A percentile compares a stretch with the other conserved stretches of the same genome.
phyloP scores from a whole-genome alignment of 2,113 vertebrate genomes.

The cattle (Bos taurus) region DNA sequence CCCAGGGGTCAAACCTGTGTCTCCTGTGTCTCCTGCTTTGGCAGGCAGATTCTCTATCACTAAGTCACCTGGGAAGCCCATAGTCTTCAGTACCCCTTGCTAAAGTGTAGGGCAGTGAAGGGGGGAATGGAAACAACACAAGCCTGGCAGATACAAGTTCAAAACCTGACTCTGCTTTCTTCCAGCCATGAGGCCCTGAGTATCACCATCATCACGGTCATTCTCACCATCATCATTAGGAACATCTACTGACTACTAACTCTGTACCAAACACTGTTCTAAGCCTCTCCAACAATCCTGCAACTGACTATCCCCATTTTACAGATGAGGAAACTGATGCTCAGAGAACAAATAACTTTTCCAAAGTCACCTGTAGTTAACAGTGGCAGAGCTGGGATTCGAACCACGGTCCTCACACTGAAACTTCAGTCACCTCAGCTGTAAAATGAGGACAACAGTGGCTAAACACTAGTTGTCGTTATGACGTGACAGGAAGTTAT shows the following conservation, averaged over 20 bases:
- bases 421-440: neutral
- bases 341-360: neutral
- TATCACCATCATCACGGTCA: too few species aligned
- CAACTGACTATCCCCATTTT: neutral
- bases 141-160: neutral
- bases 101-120: neutral
- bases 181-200: neutral
- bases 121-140: neutral
- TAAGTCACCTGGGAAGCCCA: neutral
- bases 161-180: neutral
- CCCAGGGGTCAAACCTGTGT: neutral
- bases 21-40: neutral
- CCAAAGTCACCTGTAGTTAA: neutral
- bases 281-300: neutral
- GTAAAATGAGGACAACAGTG: neutral
- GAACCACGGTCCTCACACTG: neutral
- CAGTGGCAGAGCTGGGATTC: neutral
- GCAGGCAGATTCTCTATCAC: neutral
- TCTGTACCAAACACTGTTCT: neutral
- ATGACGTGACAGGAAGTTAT: accelerated
- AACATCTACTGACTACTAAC: too few species aligned
- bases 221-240: neutral
- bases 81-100: neutral
- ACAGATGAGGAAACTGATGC: neutral
- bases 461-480: accelerated